These are phyloP conservation scores for Maniola hyperantus DNA, from an alignment of 2,888 invertebrate species.

Conservation along the genomic window DNA sequence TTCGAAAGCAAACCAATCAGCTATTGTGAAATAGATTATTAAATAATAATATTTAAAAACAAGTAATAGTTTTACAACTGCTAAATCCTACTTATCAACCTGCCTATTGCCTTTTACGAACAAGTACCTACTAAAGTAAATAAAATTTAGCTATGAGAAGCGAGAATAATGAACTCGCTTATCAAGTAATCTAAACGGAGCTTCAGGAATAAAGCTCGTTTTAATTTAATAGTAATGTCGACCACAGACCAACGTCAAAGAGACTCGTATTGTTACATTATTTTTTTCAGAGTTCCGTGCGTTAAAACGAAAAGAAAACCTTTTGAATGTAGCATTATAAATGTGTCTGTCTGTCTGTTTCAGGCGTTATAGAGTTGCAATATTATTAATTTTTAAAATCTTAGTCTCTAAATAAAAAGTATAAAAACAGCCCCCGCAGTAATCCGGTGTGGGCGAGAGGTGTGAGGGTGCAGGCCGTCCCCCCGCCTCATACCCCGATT, in stretches of 20 bases:
- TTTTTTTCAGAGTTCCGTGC: constrained; percentile 25
- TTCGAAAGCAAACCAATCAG: too few species aligned
- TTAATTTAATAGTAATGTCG: constrained; percentile 44
- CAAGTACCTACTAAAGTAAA: not conserved
- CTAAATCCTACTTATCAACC: too few species aligned
- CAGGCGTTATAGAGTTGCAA: not conserved
- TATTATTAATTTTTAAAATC: too few species aligned
- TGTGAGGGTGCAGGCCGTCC: too few species aligned
- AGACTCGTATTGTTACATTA: constrained; percentile 30
- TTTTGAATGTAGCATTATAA: not conserved
- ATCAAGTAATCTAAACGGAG: constrained; percentile 31
- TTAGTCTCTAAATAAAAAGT: too few species aligned
- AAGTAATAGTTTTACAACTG: too few species aligned
- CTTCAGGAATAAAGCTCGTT: constrained; percentile 33
- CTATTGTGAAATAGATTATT: too few species aligned
- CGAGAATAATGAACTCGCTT: constrained; percentile 19
- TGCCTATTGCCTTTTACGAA: too few species aligned
- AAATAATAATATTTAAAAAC: too few species aligned
- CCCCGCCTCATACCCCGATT: too few species aligned
- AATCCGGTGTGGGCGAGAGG: too few species aligned
- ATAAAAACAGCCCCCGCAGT: too few species aligned
- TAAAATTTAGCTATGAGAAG: not conserved
- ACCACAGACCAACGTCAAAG: constrained; percentile 38
- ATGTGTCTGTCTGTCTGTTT: not conserved
- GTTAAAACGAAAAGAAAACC: not conserved